Evolutionary conservation across 2,797 vertebrate species (phyloP), one percentile per base, ranked within the genome.

Genomic region (Sternarchorhynchus goeldii): DNA sequence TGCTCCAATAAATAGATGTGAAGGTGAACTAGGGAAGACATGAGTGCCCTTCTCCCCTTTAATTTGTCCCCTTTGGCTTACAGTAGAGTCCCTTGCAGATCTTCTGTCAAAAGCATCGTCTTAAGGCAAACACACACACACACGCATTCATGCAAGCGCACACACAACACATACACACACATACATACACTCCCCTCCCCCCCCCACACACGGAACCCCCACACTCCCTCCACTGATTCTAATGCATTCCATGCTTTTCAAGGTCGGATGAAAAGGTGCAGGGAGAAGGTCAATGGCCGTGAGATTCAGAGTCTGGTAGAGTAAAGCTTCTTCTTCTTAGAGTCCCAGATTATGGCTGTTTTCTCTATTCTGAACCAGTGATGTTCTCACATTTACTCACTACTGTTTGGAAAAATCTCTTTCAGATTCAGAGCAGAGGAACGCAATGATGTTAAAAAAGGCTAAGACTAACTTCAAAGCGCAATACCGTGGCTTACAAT

Each of bases 231-330:
- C 53, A 55, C n/a, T 71, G 31, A 73, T 34, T 41, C 45, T 31
- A 53, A 76, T 82, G 58, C 41, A 73, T 76, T 73, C 74, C 65
- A 39, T 66, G 62, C 45, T 58, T 73, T 69, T 63, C 32, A 77
- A 74, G 75, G 78, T 82, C 66, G 70, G 39, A 76, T 59, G 66
- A 64, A 78, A 79, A 73, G 41, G 73, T 58, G 34, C 69, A 25
- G 25, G 39, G 16, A 39, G 57, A 39, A 41, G 32, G 12, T 50
- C 69, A 20, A 31, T 66, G 67, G 58, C 79, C 59, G 6, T 50
- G 36, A 7, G 21, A 25, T 72, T 59, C 45, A 62, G 55, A 6
- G 63, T 53, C 12, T 73, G 18, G 4, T 53, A n/a, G 50, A 62
- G 56, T 6, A 63, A 25, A n/a, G 34, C 45, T n/a, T 29, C 60